Evolutionary conservation across 2,797 vertebrate genomes (phyloP).

Genomic region (Adelosebastes latens): DNA sequence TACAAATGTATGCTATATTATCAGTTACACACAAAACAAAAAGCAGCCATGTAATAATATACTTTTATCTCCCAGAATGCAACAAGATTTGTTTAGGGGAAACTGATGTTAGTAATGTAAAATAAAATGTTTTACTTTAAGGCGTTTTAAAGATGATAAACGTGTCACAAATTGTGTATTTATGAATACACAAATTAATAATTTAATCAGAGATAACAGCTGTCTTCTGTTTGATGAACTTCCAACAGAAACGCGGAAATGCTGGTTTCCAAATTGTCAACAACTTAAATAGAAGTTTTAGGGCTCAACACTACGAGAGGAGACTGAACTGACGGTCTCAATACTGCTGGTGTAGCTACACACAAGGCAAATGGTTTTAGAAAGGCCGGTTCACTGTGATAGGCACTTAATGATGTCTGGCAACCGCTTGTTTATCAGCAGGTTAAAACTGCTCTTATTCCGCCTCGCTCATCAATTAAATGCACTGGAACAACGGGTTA

Average conservation of each 20-base stretch:
- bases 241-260: not conserved
- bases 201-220: constrained; percentile 8
- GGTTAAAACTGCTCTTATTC: not conserved
- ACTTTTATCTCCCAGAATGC: constrained; percentile 53
- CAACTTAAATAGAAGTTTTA: constrained; percentile 23
- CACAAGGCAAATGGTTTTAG: not conserved
- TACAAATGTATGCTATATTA: constrained; percentile 54
- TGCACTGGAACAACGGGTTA: not conserved
- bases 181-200: constrained; percentile 9
- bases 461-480: not conserved
- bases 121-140: constrained; percentile 18
- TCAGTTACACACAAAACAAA: constrained; percentile 65
- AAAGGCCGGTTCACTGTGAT: not conserved
- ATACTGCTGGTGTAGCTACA: constrained; percentile 41
- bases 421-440: not conserved
- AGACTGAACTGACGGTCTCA: constrained; percentile 20
- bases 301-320: not conserved
- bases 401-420: constrained; percentile 4
- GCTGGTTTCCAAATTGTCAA: constrained; percentile 7
- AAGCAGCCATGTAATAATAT: constrained; percentile 50
- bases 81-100: constrained; percentile 22
- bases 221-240: constrained; percentile 2
- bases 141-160: constrained; percentile 5
- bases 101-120: constrained; percentile 15
- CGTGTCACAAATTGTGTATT: constrained; percentile 1